Base-by-base conservation (phyloP, 2,113 vertebrate species). In the Oncorhynchus tshawytscha region DNA sequence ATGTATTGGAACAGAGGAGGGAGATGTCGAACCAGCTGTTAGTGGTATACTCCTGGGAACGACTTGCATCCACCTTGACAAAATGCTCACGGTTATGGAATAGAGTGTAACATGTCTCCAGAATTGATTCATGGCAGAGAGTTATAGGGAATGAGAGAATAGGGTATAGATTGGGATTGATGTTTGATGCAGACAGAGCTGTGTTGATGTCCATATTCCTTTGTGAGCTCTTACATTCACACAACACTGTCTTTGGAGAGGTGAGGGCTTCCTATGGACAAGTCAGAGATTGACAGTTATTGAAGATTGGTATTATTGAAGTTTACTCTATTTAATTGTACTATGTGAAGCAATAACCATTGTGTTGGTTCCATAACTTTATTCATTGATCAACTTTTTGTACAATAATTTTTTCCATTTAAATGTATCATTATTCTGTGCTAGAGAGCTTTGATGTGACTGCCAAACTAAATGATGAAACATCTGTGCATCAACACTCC, bases 381-480 rank as follows among this genome's bases (percentile, higher is more conserved):
- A 45, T 11, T 45, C 0, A 45, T 11, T 11, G 9, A 45, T 45
- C 2, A 11, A 45, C 9, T 45, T 45, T 11, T 39, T 39, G 39
- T 39, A 2, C 39, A 39, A 39, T 39, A 0, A 39, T 39, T 39
- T 39, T 39, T 39, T 39, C 2, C 6, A 6, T 9, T 39, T 39
- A 39, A 39, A 39, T 2, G 7, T 39, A 39, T 8, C 39, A 45
- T 45, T 45, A 9, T 45, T 45, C 39, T 11, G 39, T 45, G 84
- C 72, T 39, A 59, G 15, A 13, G 77, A 75, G 75, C 76, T 82
- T 77, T 78, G 75, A 68, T 65, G 74, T 78, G 82, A 85, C 81
- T 71, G 80, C 75, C 81, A 78, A 84, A 77, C 49, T 60, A 86
- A 86, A 88, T 86, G 74, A 90, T 54, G 67, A 79, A 76, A 80